Percentiles rank a stretch among this genome's conserved stretches.
These are phyloP conservation scores for Agrilus planipennis DNA, from an alignment of 1,140 invertebrate genomes.

Conservation along the genomic window DNA sequence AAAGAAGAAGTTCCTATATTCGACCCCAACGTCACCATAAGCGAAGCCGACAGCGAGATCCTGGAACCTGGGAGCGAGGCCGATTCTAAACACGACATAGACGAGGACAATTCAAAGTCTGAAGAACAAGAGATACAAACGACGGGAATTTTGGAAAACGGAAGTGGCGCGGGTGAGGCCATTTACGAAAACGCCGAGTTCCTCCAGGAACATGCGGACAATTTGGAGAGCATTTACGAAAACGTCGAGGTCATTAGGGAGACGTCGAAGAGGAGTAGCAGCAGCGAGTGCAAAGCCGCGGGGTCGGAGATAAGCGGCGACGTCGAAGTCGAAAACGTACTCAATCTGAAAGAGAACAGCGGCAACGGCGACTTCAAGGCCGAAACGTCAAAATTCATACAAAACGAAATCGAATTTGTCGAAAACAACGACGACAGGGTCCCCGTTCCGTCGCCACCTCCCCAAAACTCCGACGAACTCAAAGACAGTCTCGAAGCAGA, in stretches of 20 bases:
- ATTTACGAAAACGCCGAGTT: constrained; percentile 2
- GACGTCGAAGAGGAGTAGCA: not conserved
- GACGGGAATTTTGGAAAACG: constrained; percentile 7
- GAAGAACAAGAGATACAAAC: not conserved
- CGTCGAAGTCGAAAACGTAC: too few relatives aligned
- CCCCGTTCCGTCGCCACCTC: too few relatives aligned
- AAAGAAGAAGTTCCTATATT: constrained; percentile 1
- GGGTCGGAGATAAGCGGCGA: too few relatives aligned
- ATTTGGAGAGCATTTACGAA: constrained; percentile 21
- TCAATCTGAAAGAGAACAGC: not conserved
- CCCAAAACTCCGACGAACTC: too few relatives aligned
- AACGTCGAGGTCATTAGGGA: constrained; percentile 7
- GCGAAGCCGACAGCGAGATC: constrained; percentile 1
- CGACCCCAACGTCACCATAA: not conserved
- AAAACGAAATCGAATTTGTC: too few relatives aligned
- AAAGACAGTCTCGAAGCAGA: too few relatives aligned
- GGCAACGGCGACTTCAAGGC: too few relatives aligned
- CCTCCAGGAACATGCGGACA: not conserved
- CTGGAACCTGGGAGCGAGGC: constrained; percentile 2
- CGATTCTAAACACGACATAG: not conserved
- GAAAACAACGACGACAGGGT: too few relatives aligned
- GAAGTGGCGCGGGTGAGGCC: too few relatives aligned
- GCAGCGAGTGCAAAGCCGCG: not conserved
- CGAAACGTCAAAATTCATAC: not conserved
- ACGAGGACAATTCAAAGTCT: constrained; percentile 2